These are phyloP conservation scores for Vipera latastei DNA, from an alignment of 2,797 vertebrate genomes.

Conservation along the genomic window DNA sequence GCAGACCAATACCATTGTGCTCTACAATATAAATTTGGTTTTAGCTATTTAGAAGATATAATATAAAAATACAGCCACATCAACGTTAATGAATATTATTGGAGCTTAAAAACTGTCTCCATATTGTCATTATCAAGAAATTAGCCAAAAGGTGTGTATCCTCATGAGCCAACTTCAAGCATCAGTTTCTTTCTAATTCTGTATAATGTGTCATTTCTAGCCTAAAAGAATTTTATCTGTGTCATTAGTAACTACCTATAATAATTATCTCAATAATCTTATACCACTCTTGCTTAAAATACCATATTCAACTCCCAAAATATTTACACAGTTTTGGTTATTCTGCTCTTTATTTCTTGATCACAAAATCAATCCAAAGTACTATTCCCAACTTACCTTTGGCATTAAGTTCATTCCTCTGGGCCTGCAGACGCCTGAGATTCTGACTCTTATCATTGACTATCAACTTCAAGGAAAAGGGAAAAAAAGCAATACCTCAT, in stretches of 20 bases:
- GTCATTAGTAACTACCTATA: not conserved
- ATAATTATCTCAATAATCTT: not conserved
- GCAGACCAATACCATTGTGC: not conserved
- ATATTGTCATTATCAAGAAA: not conserved
- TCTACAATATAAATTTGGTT: not conserved
- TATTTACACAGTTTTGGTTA: not conserved
- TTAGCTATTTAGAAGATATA: not conserved
- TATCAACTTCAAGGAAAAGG: constrained; percentile 76
- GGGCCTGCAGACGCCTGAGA: constrained; percentile 91
- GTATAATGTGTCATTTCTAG: not conserved
- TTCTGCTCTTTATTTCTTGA: not conserved
- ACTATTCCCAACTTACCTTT: constrained; percentile 78
- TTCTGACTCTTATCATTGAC: constrained; percentile 98
- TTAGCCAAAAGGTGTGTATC: not conserved
- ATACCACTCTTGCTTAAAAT: not conserved
- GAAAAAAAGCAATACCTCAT: accelerated
- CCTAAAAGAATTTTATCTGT: not conserved
- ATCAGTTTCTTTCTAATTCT: not conserved
- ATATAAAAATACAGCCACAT: not conserved
- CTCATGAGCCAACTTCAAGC: not conserved
- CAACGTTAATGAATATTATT: not conserved
- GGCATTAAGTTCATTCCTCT: constrained; percentile 95
- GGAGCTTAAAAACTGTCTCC: not conserved
- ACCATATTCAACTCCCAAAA: not conserved
- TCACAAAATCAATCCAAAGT: not conserved